A percentile compares a stretch with the other conserved stretches of the same genome.
Evolutionary conservation across 2,113 vertebrate genomes (phyloP).

Genomic region (Seriola dumerili): DNA sequence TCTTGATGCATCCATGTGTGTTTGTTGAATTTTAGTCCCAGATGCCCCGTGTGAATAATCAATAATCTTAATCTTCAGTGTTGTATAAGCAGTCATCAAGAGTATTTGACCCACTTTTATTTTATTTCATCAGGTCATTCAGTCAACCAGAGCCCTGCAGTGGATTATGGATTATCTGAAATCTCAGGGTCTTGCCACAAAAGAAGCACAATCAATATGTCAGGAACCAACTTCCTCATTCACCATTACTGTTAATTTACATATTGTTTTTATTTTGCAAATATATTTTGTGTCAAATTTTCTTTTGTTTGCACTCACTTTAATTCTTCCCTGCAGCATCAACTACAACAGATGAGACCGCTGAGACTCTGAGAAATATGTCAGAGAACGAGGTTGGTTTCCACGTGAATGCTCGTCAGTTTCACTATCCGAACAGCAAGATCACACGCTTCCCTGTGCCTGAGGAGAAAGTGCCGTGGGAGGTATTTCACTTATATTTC

Average conservation of each 20-base stretch:
- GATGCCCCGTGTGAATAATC: not conserved
- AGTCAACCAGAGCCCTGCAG: conserved; percentile 85
- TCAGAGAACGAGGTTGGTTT: conserved; percentile 29
- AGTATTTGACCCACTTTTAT: conserved; percentile 26
- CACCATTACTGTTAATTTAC: not conserved
- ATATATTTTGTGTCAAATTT: not conserved
- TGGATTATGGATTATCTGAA: conserved; percentile 90
- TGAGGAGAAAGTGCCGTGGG: conserved; percentile 95
- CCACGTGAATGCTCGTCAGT: conserved; percentile 88
- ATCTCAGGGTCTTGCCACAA: conserved; percentile 76
- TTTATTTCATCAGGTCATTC: conserved; percentile 81
- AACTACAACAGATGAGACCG: conserved; percentile 50
- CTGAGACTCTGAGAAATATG: conserved; percentile 12
- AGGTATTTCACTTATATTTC: conserved; percentile 83
- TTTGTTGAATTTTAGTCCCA: not conserved
- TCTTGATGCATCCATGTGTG: not conserved
- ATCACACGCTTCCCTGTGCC: conserved; percentile 91
- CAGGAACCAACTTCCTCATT: conserved; percentile 55
- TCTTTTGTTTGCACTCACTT: not conserved
- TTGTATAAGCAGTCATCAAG: conserved; percentile 6
- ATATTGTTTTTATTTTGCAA: not conserved
- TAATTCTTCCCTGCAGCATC: conserved; percentile 27
- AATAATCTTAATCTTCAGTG: not conserved
- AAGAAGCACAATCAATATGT: conserved; percentile 80
- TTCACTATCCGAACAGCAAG: conserved; percentile 86